phyloP scores from a whole-genome alignment of 2,113 vertebrate genomes.

The Pseudorasbora parva region DNA sequence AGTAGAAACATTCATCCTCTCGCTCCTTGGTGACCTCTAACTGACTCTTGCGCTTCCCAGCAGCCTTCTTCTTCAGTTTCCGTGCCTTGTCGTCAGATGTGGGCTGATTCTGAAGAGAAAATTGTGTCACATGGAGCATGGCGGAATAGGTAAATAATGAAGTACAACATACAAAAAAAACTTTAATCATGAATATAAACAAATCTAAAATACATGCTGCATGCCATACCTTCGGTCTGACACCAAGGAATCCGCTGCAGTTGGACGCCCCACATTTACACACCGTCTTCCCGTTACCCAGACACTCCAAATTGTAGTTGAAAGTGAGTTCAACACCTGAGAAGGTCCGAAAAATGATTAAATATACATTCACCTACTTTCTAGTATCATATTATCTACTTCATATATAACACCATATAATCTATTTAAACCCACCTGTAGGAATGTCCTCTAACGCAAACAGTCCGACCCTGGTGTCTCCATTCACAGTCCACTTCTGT shows the following conservation, averaged over 20 bases:
- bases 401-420: no score
- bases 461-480: conserved; percentile 94
- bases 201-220: neutral
- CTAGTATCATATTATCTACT: neutral
- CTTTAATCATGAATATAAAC: neutral
- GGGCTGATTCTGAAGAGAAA: conserved; percentile 84
- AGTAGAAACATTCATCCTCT: conserved; percentile 98
- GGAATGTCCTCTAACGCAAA: conserved; percentile 96
- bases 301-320: conserved; percentile 98
- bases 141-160: no score
- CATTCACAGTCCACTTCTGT: conserved; percentile 99
- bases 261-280: conserved; percentile 98
- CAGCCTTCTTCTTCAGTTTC: conserved; percentile 84
- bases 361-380: neutral
- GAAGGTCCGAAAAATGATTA: neutral
- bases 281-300: conserved; percentile 95
- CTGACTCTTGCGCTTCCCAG: conserved; percentile 87
- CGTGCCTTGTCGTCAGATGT: conserved; percentile 86
- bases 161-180: neutral
- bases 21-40: conserved; percentile 89
- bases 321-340: conserved; percentile 95
- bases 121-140: neutral
- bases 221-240: conserved; percentile 89
- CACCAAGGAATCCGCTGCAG: conserved; percentile 96
- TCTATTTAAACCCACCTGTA: conserved; percentile 79